Evolutionary conservation across 2,113 vertebrate species (phyloP).

Genomic region (Brachyistius frenatus): DNA sequence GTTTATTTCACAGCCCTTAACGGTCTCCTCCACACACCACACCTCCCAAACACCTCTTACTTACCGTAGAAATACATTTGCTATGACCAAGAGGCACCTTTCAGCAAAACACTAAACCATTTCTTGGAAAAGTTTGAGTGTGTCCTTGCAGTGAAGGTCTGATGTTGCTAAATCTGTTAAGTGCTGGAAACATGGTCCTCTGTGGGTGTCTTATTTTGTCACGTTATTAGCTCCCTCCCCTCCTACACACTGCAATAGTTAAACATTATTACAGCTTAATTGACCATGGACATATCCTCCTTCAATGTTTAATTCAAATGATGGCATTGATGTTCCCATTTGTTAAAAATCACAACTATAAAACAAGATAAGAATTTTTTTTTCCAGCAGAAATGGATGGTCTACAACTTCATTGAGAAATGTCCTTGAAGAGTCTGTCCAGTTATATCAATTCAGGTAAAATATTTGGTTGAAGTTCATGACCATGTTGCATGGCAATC

Average conservation of each 20-base stretch:
- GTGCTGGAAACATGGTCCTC: constrained; percentile 8
- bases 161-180: neutral
- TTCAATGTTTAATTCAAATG: constrained; percentile 9
- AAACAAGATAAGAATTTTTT: neutral
- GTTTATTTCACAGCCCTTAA: no score
- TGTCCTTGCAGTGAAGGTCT: constrained; percentile 8
- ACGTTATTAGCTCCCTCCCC: constrained; percentile 25
- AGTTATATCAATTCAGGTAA: no score
- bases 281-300: neutral
- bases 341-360: constrained; percentile 5
- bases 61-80: neutral
- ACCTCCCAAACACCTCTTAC: no score
- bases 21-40: no score
- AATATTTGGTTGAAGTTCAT: no score
- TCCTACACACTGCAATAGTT: constrained; percentile 25
- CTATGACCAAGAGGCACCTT: neutral
- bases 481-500: no score
- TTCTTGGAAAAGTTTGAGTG: constrained; percentile 12
- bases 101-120: neutral
- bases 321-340: neutral
- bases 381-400: neutral
- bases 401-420: neutral
- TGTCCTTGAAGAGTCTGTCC: neutral
- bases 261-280: constrained; percentile 16
- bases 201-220: constrained; percentile 27